phyloP scores from a whole-genome alignment of 2,797 vertebrate species.

The Erpetoichthys calabaricus region DNA sequence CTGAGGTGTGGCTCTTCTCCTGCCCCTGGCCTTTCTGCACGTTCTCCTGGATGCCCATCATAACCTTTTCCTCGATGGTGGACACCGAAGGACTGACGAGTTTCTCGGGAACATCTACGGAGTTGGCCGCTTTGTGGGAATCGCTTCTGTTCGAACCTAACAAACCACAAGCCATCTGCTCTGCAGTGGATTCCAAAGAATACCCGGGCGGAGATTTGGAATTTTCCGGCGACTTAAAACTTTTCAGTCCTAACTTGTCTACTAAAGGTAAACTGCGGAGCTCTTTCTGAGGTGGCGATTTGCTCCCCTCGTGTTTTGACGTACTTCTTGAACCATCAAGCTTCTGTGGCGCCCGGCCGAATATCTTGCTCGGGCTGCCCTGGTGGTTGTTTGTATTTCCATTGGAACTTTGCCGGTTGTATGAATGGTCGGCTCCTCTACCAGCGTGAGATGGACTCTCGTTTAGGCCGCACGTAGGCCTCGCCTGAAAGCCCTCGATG shows the following conservation, averaged over 20 bases:
- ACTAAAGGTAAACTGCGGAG: constrained; percentile 20
- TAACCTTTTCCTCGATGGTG: constrained; percentile 86
- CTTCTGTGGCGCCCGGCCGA: constrained; percentile 34
- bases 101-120: constrained; percentile 36
- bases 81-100: constrained; percentile 34
- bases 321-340: constrained; percentile 27
- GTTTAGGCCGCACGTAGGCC: constrained; percentile 18
- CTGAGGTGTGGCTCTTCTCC: constrained; percentile 47
- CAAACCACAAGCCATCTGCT: constrained; percentile 22
- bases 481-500: constrained; percentile 53
- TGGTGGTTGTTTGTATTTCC: constrained; percentile 46
- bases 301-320: constrained; percentile 33
- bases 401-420: constrained; percentile 38
- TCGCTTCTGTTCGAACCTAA: constrained; percentile 31
- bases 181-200: constrained; percentile 30
- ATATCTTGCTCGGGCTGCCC: constrained; percentile 48
- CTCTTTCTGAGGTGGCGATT: constrained; percentile 38
- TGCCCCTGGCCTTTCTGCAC: constrained; percentile 74
- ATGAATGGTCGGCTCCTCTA: constrained; percentile 23
- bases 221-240: constrained; percentile 30
- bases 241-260: constrained; percentile 32
- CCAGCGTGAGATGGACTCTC: constrained; percentile 35
- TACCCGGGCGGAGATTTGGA: constrained; percentile 28
- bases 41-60: constrained; percentile 84
- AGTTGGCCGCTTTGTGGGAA: constrained; percentile 25